phyloP scores from a whole-genome alignment of 2,888 invertebrate species.

The Megamerina dolium region DNA sequence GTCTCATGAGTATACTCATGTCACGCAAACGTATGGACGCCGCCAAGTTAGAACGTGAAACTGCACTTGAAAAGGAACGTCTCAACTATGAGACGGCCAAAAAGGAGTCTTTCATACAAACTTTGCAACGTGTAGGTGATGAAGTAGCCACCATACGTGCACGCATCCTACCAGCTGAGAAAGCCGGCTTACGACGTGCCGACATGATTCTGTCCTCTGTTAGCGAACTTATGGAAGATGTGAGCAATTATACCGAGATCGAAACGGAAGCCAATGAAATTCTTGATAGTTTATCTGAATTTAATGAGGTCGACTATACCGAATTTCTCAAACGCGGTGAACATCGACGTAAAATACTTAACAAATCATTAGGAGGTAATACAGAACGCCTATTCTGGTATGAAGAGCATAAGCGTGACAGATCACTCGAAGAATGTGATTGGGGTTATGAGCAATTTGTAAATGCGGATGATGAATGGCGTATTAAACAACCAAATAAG shows the following conservation, averaged over 20 bases:
- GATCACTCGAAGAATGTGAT: constrained; percentile 32
- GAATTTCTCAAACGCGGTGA: constrained; percentile 41
- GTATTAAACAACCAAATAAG: too few relatives aligned
- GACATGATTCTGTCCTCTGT: constrained; percentile 38
- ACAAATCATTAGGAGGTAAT: constrained; percentile 41
- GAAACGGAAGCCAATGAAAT: constrained; percentile 23
- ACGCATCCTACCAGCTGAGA: constrained; percentile 48
- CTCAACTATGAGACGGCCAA: constrained; percentile 51
- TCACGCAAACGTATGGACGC: constrained; percentile 45
- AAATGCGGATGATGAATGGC: constrained; percentile 6
- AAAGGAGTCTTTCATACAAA: constrained; percentile 33
- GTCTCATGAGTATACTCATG: constrained; percentile 52
- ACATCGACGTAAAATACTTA: constrained; percentile 37
- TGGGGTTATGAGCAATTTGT: constrained; percentile 28
- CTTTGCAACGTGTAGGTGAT: constrained; percentile 33
- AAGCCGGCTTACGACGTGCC: constrained; percentile 43
- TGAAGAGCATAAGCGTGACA: constrained; percentile 24
- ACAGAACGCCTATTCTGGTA: constrained; percentile 38
- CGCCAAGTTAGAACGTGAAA: constrained; percentile 54
- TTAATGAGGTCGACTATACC: constrained; percentile 33
- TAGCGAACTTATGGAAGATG: constrained; percentile 24
- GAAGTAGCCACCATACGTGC: constrained; percentile 41
- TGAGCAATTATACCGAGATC: constrained; percentile 27
- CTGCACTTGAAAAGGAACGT: constrained; percentile 60
- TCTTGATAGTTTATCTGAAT: constrained; percentile 26